Base-by-base conservation (phyloP, 2,797 vertebrate species). In the Spheniscus humboldti region DNA sequence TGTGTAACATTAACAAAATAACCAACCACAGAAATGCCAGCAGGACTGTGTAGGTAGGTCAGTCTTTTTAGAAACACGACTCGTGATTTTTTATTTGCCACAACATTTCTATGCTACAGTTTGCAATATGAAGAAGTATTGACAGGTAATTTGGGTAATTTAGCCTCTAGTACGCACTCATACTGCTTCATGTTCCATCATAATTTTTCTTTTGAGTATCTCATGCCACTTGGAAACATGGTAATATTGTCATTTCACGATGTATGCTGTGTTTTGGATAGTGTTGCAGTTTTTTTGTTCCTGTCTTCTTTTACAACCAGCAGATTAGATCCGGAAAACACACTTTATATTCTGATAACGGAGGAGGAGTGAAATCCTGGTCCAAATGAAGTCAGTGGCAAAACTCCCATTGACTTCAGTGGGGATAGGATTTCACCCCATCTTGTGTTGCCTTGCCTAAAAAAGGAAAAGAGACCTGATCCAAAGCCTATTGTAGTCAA, bases 381-480 rank as follows among this genome's bases (percentile, higher is more conserved):
- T 91, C 79, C 87, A 91, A 88, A 76, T 97, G 93, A 97, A 96
- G 92, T 96, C 95, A 94, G 84, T 95, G 93, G 57, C 81, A 92
- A 94, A 97, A 95, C 56, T 95, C 92, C 93, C 5, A 0, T 92
- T 93, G 92, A 93, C 84, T 96, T 96, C 93, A 96, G 62, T 92
- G 64, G 57, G 79, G 82, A 88, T 92, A 95, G 87, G 81, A 92
- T 97, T 97, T 95, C 95, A 88, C 85, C 23, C 82, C 47, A 92
- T 92, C 73, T 92, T 91, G 28, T 81, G 64, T 83, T 95, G 76
- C 43, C 68, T 92, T 97, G 94, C 87, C 95, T 94, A 94, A 96
- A 97, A 97, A 97, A 91, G 97, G 94, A 95, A 92, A 95, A 92
- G 79, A 94, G 89, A 92, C 69, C 76, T 91, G 73, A 94, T 94